Evolutionary conservation across 2,113 vertebrate genomes (phyloP).

Genomic region (Isurus oxyrinchus): DNA sequence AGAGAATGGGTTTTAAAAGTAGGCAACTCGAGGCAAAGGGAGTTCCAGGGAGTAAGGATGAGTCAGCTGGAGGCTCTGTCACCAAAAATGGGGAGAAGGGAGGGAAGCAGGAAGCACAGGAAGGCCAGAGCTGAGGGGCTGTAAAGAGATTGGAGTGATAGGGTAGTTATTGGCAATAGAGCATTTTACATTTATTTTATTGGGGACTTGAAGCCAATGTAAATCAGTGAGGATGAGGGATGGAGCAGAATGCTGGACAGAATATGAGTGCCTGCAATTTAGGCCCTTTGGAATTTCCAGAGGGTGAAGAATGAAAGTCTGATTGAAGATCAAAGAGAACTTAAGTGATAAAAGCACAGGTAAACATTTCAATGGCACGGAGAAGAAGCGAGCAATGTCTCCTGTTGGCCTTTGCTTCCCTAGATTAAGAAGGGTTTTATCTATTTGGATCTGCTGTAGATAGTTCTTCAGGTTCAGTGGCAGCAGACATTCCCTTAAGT

Average conservation of each 20-base stretch:
- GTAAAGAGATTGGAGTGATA: background rate
- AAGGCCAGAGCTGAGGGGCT: background rate
- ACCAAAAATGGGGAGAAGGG: background rate
- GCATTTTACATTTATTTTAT: background rate
- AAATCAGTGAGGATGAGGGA: background rate
- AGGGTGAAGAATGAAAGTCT: background rate
- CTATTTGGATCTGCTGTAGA: background rate
- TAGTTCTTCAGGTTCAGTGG: background rate
- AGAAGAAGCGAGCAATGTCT: background rate
- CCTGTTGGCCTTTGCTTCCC: no score
- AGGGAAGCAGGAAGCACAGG: background rate
- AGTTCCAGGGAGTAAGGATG: background rate
- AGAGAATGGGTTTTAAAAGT: background rate
- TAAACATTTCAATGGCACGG: background rate
- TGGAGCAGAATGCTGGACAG: background rate
- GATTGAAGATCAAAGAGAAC: background rate
- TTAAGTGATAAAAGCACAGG: background rate
- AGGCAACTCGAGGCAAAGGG: background rate
- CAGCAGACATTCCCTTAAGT: background rate
- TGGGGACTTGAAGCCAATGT: background rate
- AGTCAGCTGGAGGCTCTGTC: background rate
- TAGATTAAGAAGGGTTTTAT: background rate
- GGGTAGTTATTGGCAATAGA: background rate
- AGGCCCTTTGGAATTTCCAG: background rate
- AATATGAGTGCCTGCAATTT: background rate